Evolutionary conservation across 2,888 invertebrate genomes (phyloP), one percentile per base, ranked within the genome.

Genomic region (Horisme vitalbata): DNA sequence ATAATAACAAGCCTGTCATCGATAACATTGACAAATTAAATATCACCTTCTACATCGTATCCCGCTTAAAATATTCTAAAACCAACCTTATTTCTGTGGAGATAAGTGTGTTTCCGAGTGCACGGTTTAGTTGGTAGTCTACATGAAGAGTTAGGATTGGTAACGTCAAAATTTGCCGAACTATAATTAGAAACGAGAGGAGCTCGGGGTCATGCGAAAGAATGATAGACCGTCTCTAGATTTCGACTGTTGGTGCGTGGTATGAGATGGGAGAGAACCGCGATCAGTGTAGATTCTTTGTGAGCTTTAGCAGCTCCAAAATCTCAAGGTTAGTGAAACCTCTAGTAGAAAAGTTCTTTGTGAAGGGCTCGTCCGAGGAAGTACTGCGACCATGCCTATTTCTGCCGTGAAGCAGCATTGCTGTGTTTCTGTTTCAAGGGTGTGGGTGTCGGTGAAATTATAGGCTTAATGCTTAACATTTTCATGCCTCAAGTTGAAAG

Each of bases 1-100:
- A 52, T 77, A 81, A 82, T 85, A 83, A 83, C 79, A 66, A 75
- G 69, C 53, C 81, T 83, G 83, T 84, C 87, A 83, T 70, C 73
- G 67, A 67, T 71, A 82, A 84, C 84, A 83, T 83, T 87, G 85
- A 88, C 86, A 85, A 86, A 87, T 87, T 86, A 83, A 85, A 86
- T 79, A 83, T 78, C 77, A 81, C 57, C 35, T 44, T 54, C 54
- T 32, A 55, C 60, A 37, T 55, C 43, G 8, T 14, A 13, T 30
- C 15, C 5, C 30, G 18, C 27, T 7, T 14, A 11, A 7, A 23
- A 4, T 32, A 21, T 7, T 15, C 36, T 8, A 63, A 52, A 49
- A 32, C 56, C 30, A 49, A 53, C 56, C 53, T 63, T 69, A 67
- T 41, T 4, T 1, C 3, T 1, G 43, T 43, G 4, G 28, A 2